phyloP scores from a whole-genome alignment of 2,113 vertebrate species.

The Callipepla californica region DNA sequence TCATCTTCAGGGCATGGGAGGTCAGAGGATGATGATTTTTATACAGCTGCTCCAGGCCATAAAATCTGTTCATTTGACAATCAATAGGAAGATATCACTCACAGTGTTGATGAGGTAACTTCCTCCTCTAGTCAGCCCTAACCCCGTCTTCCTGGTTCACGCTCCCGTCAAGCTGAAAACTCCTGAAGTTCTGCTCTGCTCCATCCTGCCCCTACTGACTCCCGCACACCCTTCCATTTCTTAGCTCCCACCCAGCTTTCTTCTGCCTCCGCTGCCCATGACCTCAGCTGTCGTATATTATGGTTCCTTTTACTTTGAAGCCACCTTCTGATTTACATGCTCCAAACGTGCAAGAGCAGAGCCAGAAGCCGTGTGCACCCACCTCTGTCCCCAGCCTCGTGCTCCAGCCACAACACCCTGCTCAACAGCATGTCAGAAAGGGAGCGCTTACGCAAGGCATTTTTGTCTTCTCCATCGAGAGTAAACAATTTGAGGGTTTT shows the following conservation, averaged over 20 bases:
- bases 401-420: background rate
- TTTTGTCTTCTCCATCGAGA: conserved; percentile 56
- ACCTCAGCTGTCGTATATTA: background rate
- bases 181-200: background rate
- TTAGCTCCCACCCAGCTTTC: background rate
- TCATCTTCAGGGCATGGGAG: conserved; percentile 28
- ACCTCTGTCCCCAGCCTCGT: rapidly evolving
- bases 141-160: background rate
- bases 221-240: background rate
- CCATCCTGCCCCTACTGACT: background rate
- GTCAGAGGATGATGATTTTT: conserved; percentile 15
- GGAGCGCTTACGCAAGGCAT: background rate
- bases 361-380: background rate
- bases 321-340: background rate
- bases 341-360: background rate
- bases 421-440: background rate
- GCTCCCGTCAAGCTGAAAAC: background rate
- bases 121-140: background rate
- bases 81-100: conserved; percentile 42
- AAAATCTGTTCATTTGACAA: conserved; percentile 48
- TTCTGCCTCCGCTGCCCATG: background rate
- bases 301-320: background rate
- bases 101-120: background rate
- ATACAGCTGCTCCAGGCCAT: conserved; percentile 34
- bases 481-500: conserved; percentile 55